phyloP scores from a whole-genome alignment of 1,140 invertebrate species.

The Drosophila obscura region DNA sequence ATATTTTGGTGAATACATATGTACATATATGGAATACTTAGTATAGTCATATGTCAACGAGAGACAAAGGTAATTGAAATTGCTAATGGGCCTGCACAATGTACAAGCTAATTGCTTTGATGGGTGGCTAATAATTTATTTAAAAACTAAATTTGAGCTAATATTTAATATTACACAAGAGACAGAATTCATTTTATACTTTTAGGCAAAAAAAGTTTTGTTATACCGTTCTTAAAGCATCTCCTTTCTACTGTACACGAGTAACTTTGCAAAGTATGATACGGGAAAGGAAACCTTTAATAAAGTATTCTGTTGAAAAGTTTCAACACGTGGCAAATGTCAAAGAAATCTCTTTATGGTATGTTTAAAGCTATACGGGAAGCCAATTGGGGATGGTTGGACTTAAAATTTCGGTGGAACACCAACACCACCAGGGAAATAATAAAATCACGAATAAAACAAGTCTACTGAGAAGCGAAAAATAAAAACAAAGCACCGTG shows the following conservation, averaged over 20 bases:
- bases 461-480: conserved; percentile 43
- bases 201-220: too few relatives aligned
- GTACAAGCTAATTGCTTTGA: conserved; percentile 48
- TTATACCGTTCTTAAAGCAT: not conserved
- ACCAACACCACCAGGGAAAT: conserved; percentile 38
- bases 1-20: conserved; percentile 26
- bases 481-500: conserved; percentile 55
- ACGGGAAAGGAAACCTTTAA: conserved; percentile 14
- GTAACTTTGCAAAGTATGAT: not conserved
- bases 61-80: conserved; percentile 61
- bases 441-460: conserved; percentile 71
- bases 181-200: too few relatives aligned
- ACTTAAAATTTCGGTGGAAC: conserved; percentile 35
- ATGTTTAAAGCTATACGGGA: conserved; percentile 32
- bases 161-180: conserved; percentile 24
- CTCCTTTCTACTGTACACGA: not conserved
- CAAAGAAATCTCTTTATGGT: conserved; percentile 1
- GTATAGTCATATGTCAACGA: conserved; percentile 17
- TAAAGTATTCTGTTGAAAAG: conserved; percentile 35
- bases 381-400: conserved; percentile 29
- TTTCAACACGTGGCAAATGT: conserved; percentile 40
- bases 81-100: conserved; percentile 43
- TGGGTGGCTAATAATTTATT: conserved; percentile 49
- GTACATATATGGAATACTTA: not conserved
- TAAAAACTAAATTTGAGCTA: conserved; percentile 24